These are phyloP conservation scores for Rhamphomyia laevipes DNA, from an alignment of 2,888 invertebrate genomes.

Conservation along the genomic window DNA sequence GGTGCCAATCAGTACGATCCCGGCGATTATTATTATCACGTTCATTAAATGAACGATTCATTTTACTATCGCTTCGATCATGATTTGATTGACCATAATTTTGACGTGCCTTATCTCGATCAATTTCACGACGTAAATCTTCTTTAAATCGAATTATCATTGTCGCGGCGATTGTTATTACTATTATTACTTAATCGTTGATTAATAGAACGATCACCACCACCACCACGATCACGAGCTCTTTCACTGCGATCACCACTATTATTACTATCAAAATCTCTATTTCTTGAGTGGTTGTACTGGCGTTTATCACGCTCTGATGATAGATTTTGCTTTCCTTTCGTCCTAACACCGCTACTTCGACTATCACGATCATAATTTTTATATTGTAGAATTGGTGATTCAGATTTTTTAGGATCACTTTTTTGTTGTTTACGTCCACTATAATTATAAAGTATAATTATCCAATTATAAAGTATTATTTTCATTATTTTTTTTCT, in stretches of 20 bases:
- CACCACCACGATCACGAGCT: slow-evolving; percentile 11
- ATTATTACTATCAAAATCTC: slow-evolving; percentile 7
- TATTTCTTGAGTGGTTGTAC: slow-evolving; percentile 17
- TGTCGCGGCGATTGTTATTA: slow-evolving; percentile 38
- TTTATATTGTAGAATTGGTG: too few species aligned
- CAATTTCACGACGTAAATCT: slow-evolving; percentile 29
- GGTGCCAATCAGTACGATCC: slow-evolving; percentile 32
- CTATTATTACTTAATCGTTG: slow-evolving; percentile 14
- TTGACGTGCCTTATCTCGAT: slow-evolving; percentile 24
- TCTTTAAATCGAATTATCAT: slow-evolving; percentile 34
- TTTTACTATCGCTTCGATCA: slow-evolving; percentile 11
- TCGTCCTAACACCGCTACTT: slow-evolving; percentile 9
- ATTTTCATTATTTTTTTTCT: slow-evolving; percentile 34
- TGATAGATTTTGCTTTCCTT: slow-evolving; percentile 4
- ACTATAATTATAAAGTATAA: slow-evolving; percentile 38
- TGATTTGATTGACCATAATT: slow-evolving; percentile 14
- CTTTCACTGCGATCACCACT: slow-evolving; percentile 9
- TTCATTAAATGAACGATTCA: slow-evolving; percentile 6
- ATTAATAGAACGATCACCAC: slow-evolving; percentile 20
- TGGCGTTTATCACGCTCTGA: slow-evolving; percentile 9
- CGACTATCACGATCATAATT: too few species aligned
- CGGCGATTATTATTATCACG: slow-evolving; percentile 29
- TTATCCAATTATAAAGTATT: slow-evolving; percentile 55
- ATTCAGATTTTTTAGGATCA: too few species aligned
- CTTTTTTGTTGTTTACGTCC: too few species aligned